phyloP scores from a whole-genome alignment of 2,888 invertebrate species.

The Cerastis leucographa region DNA sequence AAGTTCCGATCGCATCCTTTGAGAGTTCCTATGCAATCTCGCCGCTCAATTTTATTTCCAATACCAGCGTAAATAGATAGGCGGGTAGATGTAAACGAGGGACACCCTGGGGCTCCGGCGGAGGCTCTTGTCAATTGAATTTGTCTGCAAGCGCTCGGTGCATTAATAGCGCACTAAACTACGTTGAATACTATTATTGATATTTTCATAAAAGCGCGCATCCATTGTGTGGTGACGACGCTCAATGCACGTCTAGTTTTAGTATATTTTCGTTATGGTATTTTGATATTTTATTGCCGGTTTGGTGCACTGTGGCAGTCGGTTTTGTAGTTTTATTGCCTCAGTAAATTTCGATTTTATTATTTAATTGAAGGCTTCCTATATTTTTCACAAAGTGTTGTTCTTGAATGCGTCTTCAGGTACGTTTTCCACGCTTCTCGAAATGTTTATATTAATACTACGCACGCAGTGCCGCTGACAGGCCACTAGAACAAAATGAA shows the following conservation, averaged over 20 bases:
- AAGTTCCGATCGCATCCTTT: constrained; percentile 84
- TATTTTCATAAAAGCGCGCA: constrained; percentile 84
- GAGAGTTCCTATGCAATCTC: constrained; percentile 85
- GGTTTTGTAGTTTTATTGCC: constrained; percentile 77
- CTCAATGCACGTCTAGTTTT: constrained; percentile 79
- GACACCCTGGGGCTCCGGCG: constrained; percentile 84
- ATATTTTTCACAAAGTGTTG: constrained; percentile 40
- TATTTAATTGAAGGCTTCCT: constrained; percentile 73
- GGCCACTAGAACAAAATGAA: constrained; percentile 37
- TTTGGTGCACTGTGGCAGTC: constrained; percentile 72
- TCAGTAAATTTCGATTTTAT: constrained; percentile 76
- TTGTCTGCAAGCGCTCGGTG: constrained; percentile 88
- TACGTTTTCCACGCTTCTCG: neutral
- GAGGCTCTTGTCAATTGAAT: constrained; percentile 89
- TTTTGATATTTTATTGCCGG: constrained; percentile 79
- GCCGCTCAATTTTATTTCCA: constrained; percentile 87
- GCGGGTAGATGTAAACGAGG: constrained; percentile 85
- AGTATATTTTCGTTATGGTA: constrained; percentile 80
- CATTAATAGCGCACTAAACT: constrained; percentile 88
- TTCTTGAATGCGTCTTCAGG: neutral
- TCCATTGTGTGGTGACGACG: constrained; percentile 79
- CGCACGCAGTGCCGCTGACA: neutral
- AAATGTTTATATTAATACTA: constrained; percentile 2
- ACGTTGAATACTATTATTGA: constrained; percentile 85
- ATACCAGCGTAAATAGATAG: constrained; percentile 87